Evolutionary conservation across 2,888 invertebrate genomes (phyloP), one percentile per base, ranked within the genome.

Genomic region (Chrysina gloriosa): DNA sequence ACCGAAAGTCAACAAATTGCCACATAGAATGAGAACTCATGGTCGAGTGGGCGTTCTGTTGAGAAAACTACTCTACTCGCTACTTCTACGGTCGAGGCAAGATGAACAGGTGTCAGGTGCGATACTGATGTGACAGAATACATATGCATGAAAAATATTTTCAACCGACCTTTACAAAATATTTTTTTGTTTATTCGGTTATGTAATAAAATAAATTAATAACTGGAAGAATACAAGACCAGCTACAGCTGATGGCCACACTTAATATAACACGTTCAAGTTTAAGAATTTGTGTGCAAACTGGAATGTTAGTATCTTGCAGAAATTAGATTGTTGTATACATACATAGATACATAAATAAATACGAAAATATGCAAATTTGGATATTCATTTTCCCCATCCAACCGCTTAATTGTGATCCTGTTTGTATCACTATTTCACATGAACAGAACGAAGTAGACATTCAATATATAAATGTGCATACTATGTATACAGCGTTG

Each of bases 101-200:
- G 58, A 61, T 61, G 58, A 61, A 61, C 58, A 61, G 58, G 58
- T 61, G 58, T 61, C 58, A 61, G 58, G 42, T 61, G 58, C 58
- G 58, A 25, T 61, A 16, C n/a, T 16, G 58, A 61, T 42, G 58
- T 31, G 52, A 31, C 6, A 31, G 19, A 16, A 45, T 61, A 42
- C n/a, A 27, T 27, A 42, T 61, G 42, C 27, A 27, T 42, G 16
- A 61, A 42, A 61, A 45, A 61, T 42, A 14, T n/a, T 3, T 2
- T 19, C 25, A 45, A 27, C 27, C 42, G 19, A 27, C 19, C 16
- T 45, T 21, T 9, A 61, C 29, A 61, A 61, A 42, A 61, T 42
- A 27, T 61, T 61, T 42, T 45, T 39, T 16, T 45, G 45, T 27
- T 19, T 42, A 42, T 61, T 42, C 42, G 11, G n/a, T 61, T 61